Conservation (phyloP, 1,140 invertebrate genomes). For the Pseudomyrmex sp. region DNA sequence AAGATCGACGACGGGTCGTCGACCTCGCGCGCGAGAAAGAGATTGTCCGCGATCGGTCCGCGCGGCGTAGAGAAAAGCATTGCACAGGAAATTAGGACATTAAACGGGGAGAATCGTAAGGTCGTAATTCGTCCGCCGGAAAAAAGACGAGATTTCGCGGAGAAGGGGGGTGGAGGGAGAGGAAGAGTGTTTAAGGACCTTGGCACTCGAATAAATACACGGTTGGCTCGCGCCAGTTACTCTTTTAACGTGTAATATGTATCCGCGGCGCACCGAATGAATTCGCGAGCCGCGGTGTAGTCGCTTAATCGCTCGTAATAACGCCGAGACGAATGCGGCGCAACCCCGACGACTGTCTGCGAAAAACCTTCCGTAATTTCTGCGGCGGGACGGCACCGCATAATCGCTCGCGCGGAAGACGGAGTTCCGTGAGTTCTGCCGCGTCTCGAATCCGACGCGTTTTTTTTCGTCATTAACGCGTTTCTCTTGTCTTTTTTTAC, state of each 20-base stretch:
- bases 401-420: constrained; percentile 45
- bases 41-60: constrained; percentile 13
- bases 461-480: constrained; percentile 23
- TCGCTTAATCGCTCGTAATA: constrained; percentile 77
- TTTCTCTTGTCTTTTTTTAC: constrained; percentile 6
- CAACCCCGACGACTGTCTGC: constrained; percentile 48
- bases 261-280: constrained; percentile 68
- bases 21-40: neutral
- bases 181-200: constrained; percentile 63
- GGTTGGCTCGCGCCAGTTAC: constrained; percentile 66
- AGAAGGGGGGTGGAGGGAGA: too few relatives aligned
- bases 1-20: constrained; percentile 33
- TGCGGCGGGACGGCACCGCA: constrained; percentile 52
- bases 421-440: constrained; percentile 46
- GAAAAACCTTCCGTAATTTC: constrained; percentile 70
- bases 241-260: constrained; percentile 73
- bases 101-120: constrained; percentile 53
- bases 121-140: constrained; percentile 56
- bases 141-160: constrained; percentile 46
- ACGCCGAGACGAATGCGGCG: constrained; percentile 71
- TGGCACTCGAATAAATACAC: constrained; percentile 68
- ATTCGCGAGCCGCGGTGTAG: constrained; percentile 63
- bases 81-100: constrained; percentile 56
- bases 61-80: constrained; percentile 25
- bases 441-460: constrained; percentile 14